Percentiles rank a stretch among this genome's conserved stretches.
phyloP scores from a whole-genome alignment of 2,888 invertebrate genomes.

The Cantharis lateralis region DNA sequence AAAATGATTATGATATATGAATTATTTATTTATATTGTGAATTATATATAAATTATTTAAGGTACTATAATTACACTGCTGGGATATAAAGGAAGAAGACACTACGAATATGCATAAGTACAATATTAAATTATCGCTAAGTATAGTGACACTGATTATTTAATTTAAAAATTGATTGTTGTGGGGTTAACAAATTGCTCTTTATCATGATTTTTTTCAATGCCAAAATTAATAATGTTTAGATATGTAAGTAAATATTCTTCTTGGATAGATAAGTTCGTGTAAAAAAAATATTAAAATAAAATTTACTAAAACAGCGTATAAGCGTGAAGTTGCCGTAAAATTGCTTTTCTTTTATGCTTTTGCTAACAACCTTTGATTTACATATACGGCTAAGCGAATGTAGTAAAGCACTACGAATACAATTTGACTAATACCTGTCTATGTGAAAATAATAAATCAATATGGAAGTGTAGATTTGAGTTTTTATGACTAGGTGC shows the following conservation, averaged over 20 bases:
- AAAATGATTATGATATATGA: background rate
- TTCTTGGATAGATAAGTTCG: no score
- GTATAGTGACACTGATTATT: background rate
- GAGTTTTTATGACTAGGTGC: background rate
- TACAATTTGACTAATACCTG: background rate
- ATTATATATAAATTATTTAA: background rate
- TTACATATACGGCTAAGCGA: background rate
- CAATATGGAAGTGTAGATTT: background rate
- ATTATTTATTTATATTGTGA: background rate
- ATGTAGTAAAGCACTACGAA: background rate
- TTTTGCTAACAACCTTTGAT: background rate
- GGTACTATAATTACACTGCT: background rate
- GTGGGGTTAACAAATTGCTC: background rate
- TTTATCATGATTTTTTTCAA: background rate
- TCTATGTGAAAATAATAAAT: background rate
- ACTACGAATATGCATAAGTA: background rate
- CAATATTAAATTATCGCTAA: background rate
- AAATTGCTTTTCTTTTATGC: background rate
- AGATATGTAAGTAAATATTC: no score
- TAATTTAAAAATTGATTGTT: background rate
- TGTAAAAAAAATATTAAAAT: background rate
- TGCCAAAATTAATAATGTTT: background rate
- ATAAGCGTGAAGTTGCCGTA: background rate
- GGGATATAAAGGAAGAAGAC: background rate
- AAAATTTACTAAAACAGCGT: background rate